A percentile compares a stretch with the other conserved stretches of the same genome.
Conservation (phyloP, 2,888 invertebrate species). For the Rhopalosiphum nymphaeae region DNA sequence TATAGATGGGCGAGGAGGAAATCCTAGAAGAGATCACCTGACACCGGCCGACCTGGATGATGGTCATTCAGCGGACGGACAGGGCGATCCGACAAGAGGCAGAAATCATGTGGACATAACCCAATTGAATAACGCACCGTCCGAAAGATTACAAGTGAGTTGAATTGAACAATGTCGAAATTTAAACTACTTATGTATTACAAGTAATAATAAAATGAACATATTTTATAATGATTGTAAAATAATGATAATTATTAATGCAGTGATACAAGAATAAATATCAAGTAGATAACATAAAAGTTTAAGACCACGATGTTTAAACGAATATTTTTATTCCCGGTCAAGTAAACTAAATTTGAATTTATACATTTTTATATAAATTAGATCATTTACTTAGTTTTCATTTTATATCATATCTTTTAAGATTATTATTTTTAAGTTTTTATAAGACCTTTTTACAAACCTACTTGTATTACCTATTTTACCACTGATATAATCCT, state of each 20-base stretch:
- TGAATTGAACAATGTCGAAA: background rate
- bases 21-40: slow-evolving; percentile 72
- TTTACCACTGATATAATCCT: background rate
- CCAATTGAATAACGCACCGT: slow-evolving; percentile 70
- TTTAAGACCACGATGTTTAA: background rate
- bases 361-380: too few relatives aligned
- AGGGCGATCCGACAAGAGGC: slow-evolving; percentile 70
- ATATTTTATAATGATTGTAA: background rate
- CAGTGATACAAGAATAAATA: background rate
- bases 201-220: background rate
- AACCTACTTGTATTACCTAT: too few relatives aligned
- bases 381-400: too few relatives aligned
- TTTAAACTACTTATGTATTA: background rate
- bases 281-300: background rate
- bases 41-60: slow-evolving; percentile 72
- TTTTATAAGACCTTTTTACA: too few relatives aligned
- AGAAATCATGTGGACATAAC: slow-evolving; percentile 73
- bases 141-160: slow-evolving; percentile 67
- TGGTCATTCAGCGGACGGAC: slow-evolving; percentile 72
- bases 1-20: slow-evolving; percentile 73
- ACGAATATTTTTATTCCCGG: too few relatives aligned
- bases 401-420: too few relatives aligned
- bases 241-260: too few relatives aligned
- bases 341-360: too few relatives aligned
- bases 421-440: too few relatives aligned